These are phyloP conservation scores for Sparus aurata DNA, from an alignment of 2,797 vertebrate genomes.

Conservation along the genomic window DNA sequence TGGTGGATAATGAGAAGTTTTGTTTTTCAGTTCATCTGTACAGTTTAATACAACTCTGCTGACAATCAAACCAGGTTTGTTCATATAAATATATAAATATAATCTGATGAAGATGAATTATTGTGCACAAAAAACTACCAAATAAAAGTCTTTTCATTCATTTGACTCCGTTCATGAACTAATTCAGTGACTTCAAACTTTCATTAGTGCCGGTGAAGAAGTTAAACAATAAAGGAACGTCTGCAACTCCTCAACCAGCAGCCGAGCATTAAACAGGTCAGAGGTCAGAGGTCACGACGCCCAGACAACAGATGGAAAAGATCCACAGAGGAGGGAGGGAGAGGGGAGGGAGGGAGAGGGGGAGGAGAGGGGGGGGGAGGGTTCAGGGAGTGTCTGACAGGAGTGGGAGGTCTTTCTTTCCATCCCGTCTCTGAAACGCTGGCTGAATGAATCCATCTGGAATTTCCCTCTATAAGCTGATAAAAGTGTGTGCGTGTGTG, in stretches of 20 bases:
- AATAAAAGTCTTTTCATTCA: no score
- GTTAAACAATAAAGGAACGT: neutral
- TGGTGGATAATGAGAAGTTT: no score
- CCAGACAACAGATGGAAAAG: conserved; percentile 64
- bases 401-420: conserved; percentile 57
- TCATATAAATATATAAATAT: no score
- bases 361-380: neutral
- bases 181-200: no score
- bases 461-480: conserved; percentile 53
- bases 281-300: conserved; percentile 56
- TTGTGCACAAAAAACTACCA: no score
- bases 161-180: no score
- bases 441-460: conserved; percentile 65
- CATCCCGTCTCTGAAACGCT: conserved; percentile 14
- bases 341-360: conserved; percentile 9
- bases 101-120: no score
- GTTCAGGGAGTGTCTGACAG: conserved; percentile 33
- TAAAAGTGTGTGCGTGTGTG: conserved; percentile 5
- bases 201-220: no score
- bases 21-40: no score
- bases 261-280: conserved; percentile 30
- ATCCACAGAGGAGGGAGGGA: conserved; percentile 16
- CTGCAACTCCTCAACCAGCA: neutral
- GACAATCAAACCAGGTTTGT: no score
- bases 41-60: no score